A percentile compares a stretch with the other conserved stretches of the same genome.
phyloP scores from a whole-genome alignment of 1,140 invertebrate genomes.

The Dinoponera quadriceps region DNA sequence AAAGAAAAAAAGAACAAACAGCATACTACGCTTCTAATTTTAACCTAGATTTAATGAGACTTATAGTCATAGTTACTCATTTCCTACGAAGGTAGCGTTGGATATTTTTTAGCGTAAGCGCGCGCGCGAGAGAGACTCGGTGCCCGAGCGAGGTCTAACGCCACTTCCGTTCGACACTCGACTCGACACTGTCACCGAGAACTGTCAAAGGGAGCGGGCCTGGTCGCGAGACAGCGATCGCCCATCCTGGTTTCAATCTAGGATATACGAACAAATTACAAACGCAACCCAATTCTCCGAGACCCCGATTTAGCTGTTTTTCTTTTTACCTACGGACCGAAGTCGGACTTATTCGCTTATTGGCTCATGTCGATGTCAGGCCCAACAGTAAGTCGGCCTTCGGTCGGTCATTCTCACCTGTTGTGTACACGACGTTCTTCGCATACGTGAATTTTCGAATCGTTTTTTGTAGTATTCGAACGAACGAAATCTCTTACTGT shows the following conservation, averaged over 20 bases:
- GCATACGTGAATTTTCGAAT: slow-evolving; percentile 63
- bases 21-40: slow-evolving; percentile 82
- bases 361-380: slow-evolving; percentile 55
- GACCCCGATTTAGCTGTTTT: slow-evolving; percentile 69
- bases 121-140: slow-evolving; percentile 60
- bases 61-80: slow-evolving; percentile 79
- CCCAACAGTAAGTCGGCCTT: slow-evolving; percentile 73
- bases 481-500: slow-evolving; percentile 67
- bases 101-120: slow-evolving; percentile 76
- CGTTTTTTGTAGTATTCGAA: slow-evolving; percentile 70
- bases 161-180: slow-evolving; percentile 17
- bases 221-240: slow-evolving; percentile 9
- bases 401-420: slow-evolving; percentile 64
- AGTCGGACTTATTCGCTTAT: slow-evolving; percentile 74
- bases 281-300: slow-evolving; percentile 38
- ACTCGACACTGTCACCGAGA: not conserved
- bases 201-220: slow-evolving; percentile 33
- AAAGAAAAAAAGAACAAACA: slow-evolving; percentile 67
- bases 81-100: slow-evolving; percentile 77
- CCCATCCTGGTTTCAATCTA: slow-evolving; percentile 44
- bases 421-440: slow-evolving; percentile 62
- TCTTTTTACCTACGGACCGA: slow-evolving; percentile 67
- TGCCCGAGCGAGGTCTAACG: slow-evolving; percentile 42
- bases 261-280: slow-evolving; percentile 28
- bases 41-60: slow-evolving; percentile 81